Evolutionary conservation across 2,113 vertebrate species (phyloP), one percentile per base, ranked within the genome.

Genomic region (Sarotherodon lohbergeri): DNA sequence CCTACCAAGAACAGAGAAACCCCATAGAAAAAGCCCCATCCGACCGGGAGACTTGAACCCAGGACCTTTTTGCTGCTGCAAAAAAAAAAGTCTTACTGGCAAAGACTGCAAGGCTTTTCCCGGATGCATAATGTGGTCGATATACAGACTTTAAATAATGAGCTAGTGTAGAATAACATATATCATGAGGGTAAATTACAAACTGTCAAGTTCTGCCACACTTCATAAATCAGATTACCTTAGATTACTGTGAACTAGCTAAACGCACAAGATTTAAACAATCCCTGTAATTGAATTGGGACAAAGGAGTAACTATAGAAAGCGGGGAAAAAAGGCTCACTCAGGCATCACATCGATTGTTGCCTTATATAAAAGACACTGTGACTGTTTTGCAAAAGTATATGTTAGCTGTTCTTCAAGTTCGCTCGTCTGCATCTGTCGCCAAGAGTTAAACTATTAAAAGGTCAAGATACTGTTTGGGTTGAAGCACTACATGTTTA

Each of bases 81-180:
- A 17, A 41, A 71, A 41, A 71, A 71, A 48, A 5, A 1, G 9
- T 94, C 36, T 96, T 96, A 55, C 81, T 88, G 95, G 95, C 13
- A 96, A 96, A 88, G 95, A 96, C 88, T 96, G 94, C 88, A 96
- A 96, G 59, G 52, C 95, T 96, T 9, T 96, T 96, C 34, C 95
- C 94, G 94, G 95, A 91, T 14, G 91, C 90, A 81, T 83, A 55
- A 63, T 61, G 29, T 43, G 5, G 3, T 83, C 24, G 63, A 2
- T 29, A 5, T 32, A 59, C 7, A 71, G 3, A 71, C 9, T 11
- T 43, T 39, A 14, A 50, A 5, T 17, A 10, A 11, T 76, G 13
- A 85, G 46, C 24, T 5, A n/a, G 9, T n/a, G 22, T 10, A 50
- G 4, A 59, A 39, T 46, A n/a, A 22, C 17, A 22, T 55, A 27